A percentile compares a stretch with the other conserved stretches of the same genome.
These are phyloP conservation scores for Zelleria hepariella DNA, from an alignment of 2,888 invertebrate species.

Conservation along the genomic window DNA sequence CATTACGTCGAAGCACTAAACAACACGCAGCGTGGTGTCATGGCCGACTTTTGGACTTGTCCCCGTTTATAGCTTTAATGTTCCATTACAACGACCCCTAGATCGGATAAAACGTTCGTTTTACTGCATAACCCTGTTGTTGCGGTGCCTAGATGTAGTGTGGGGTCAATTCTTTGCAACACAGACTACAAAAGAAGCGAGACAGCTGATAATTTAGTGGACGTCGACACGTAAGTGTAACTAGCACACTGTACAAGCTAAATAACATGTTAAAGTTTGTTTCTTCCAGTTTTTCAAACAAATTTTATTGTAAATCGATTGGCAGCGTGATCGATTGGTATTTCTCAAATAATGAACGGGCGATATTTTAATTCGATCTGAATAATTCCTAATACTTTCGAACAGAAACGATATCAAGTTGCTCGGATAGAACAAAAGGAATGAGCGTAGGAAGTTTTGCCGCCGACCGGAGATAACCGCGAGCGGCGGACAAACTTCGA, in stretches of 20 bases:
- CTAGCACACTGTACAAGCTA: not conserved
- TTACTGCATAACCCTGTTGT: not conserved
- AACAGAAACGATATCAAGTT: not conserved
- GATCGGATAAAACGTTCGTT: not conserved
- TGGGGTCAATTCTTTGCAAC: not conserved
- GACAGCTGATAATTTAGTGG: not conserved
- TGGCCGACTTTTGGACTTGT: conserved; percentile 2
- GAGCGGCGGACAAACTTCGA: not conserved
- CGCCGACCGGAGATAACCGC: not conserved
- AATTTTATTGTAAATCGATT: too few relatives aligned
- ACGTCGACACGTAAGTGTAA: not conserved
- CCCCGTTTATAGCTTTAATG: not conserved
- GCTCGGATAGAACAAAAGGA: not conserved
- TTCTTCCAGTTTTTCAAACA: not conserved
- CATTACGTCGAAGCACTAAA: conserved; percentile 8
- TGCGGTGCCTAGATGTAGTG: not conserved
- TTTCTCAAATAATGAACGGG: not conserved
- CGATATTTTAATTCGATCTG: not conserved
- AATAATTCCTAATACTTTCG: not conserved
- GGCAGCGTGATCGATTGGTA: too few relatives aligned
- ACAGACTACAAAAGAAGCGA: not conserved
- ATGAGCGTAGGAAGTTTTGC: not conserved
- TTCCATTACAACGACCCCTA: not conserved
- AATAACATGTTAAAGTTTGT: not conserved
- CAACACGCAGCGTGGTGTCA: conserved; percentile 4